Evolutionary conservation across 2,797 vertebrate species (phyloP), one percentile per base, ranked within the genome.

Genomic region (Loriculus beryllinus): DNA sequence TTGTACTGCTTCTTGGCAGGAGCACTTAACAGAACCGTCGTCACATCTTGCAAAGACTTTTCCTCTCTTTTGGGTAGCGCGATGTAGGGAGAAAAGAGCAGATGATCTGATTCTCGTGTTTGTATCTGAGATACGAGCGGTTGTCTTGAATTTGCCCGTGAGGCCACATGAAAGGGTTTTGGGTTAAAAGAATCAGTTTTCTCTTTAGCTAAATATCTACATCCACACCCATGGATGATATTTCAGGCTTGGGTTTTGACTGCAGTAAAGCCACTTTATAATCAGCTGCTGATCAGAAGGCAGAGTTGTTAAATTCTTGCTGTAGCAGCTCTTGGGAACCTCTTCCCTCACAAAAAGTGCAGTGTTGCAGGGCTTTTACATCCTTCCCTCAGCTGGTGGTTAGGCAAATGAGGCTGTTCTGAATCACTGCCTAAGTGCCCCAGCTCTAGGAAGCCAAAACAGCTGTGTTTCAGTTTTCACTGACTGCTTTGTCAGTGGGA

Each of bases 191-290:
- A 28, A 40, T 26, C 23, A 3, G 5, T 17, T 65, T 35, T 70
- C 26, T 1, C 0, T 35, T 64, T 12, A 23, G 22, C 29, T 18
- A 13, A 6, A 14, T 43, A 10, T 1, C 31, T 70, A 0, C 33
- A 7, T 10, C 22, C 14, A 1, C 10, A 35, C 13, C 47, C 57
- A 0, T 8, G 42, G 29, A 0, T 48, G 39, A 23, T 25, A 4
- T 42, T 68, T 83, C n/a, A 45, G 40, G 72, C n/a, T 48, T 22
- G 35, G 9, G 29, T 11, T 72, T 82, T 35, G 79, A 16, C 76
- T 37, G 76, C 52, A 23, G 47, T 33, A 5, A 2, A 15, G 20
- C 29, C 6, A 2, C 60, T 52, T 33, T 9, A 4, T 35, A 37
- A 51, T 7, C 56, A 3, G 5, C 22, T 8, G 4, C 48, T 26